These are phyloP conservation scores for Pseudochirops cupreus DNA, from an alignment of 2,797 vertebrate genomes.

Conservation along the genomic window DNA sequence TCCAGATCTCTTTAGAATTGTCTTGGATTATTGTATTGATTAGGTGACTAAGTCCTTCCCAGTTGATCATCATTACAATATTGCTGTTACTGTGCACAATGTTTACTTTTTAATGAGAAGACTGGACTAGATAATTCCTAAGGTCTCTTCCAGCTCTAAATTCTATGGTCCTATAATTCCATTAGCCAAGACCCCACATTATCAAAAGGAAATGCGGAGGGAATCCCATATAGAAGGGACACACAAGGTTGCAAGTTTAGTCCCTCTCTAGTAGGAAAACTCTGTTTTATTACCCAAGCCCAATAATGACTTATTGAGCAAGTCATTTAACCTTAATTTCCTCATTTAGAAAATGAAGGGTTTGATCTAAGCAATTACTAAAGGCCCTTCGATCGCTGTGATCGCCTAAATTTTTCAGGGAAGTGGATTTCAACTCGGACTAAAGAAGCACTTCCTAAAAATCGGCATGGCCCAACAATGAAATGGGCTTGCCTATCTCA, in stretches of 20 bases:
- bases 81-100: not conserved
- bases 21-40: not conserved
- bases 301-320: not conserved
- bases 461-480: not conserved
- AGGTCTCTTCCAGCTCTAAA: not conserved
- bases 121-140: not conserved
- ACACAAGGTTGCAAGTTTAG: not conserved
- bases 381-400: not conserved
- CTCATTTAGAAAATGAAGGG: not conserved
- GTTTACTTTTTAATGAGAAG: conserved; percentile 2
- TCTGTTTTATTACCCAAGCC: not conserved
- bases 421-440: not conserved
- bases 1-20: not conserved
- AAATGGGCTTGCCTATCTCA: not conserved
- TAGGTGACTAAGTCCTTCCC: not conserved
- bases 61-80: not conserved
- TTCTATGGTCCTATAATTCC: not conserved
- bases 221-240: not conserved
- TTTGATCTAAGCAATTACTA: not conserved
- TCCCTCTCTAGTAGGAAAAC: not conserved
- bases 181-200: not conserved
- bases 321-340: conserved; percentile 2
- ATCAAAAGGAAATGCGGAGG: not conserved
- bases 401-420: not conserved
- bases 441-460: not conserved